Base-by-base conservation (phyloP, 1,140 invertebrate species). In the Rhynchophorus ferrugineus region DNA sequence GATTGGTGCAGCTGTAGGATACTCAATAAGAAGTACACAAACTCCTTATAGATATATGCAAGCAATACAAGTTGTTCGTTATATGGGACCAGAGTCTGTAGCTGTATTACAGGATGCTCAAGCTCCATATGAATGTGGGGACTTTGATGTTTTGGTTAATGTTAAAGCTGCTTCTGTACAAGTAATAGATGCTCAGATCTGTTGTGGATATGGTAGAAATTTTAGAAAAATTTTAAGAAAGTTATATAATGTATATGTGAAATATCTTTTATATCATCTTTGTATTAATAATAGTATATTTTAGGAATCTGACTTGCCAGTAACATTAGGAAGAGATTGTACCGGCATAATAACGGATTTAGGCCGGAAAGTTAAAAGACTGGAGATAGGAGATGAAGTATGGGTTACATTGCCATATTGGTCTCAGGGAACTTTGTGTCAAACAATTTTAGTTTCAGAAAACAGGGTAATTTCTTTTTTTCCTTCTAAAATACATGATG, bases 251-350 rank as follows among this genome's bases (percentile, higher is more conserved):
- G 16, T 17, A 2, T 34, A 11, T 3, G 29, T 14, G 3, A 2
- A 16, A n/a, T 11, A 35, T 6, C 1, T 1, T 6, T n/a, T 48
- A 11, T 34, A 48, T 16, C 2, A 43, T 45, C 17, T 45, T 11
- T n/a, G n/a, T n/a, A n/a, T n/a, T 45, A 45, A 43, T 19, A n/a
- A 50, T 68, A 71, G 51, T 52, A 79, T 75, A n/a, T 71, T 69
- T 60, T 62, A 63, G 44, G 63, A 71, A 34, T 69, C 68, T 45
- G 76, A 77, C 53, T 69, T 80, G 45, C 82, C 83, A 11, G 70
- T 85, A 41, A 75, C 78, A 44, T 64, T 85, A 3, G 84, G 84
- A 2, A 72, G 84, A 59, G 82, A 84, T 67, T 85, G 82, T 61
- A 71, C 81, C 3, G 85, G 83, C 16, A 63, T 83, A 36, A 75